These are phyloP conservation scores for Mamestra brassicae DNA, from an alignment of 2,888 invertebrate species.

Conservation along the genomic window DNA sequence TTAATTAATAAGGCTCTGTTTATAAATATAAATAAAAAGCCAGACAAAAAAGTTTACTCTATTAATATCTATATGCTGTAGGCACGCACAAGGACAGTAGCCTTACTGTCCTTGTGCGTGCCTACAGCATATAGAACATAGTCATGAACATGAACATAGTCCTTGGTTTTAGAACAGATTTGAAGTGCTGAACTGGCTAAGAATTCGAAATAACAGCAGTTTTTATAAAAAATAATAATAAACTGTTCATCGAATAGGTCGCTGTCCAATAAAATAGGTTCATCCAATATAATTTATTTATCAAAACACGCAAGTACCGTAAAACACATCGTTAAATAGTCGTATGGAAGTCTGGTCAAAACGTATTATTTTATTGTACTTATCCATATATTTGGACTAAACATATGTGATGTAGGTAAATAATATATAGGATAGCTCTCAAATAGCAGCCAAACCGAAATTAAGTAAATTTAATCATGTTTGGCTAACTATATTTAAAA, in stretches of 20 bases:
- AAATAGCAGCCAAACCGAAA: not conserved
- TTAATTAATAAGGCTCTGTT: not conserved
- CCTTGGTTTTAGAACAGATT: not conserved
- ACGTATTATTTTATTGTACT: not conserved
- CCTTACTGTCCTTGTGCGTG: no score
- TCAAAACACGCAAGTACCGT: not conserved
- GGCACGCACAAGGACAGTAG: not conserved
- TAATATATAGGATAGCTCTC: not conserved
- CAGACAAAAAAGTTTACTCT: not conserved
- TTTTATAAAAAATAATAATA: not conserved
- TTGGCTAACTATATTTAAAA: not conserved
- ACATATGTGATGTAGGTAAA: not conserved
- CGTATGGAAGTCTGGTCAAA: slow-evolving; percentile 6
- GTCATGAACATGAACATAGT: not conserved
- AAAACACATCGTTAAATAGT: slow-evolving; percentile 1
- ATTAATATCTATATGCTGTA: not conserved
- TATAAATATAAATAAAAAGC: not conserved
- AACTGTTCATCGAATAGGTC: not conserved
- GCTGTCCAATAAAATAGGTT: no score
- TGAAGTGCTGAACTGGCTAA: not conserved
- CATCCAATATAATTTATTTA: not conserved
- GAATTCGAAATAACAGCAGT: not conserved
- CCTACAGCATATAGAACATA: no score
- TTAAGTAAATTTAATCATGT: not conserved
- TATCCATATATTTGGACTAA: not conserved